Evolutionary conservation across 2,888 invertebrate genomes (phyloP).

Genomic region (Synanthedon myopaeformis): DNA sequence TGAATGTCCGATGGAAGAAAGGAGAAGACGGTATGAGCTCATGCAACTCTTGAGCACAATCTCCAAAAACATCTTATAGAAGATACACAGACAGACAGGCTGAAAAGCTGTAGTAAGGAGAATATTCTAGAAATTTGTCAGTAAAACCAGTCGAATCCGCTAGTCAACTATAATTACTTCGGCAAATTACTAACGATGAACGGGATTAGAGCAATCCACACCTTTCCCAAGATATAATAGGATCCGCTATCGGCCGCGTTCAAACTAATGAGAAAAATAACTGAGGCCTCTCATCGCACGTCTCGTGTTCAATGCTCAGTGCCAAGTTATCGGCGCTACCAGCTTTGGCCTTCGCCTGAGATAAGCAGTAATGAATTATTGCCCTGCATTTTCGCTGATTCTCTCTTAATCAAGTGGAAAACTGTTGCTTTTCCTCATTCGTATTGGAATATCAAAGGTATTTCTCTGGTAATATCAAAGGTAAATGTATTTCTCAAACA

Average conservation of each 20-base stretch:
- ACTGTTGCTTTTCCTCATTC: too few relatives aligned
- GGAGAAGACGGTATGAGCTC: too few relatives aligned
- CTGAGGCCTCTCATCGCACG: constrained; percentile 20
- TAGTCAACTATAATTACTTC: background rate
- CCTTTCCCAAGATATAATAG: background rate
- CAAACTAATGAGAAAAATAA: constrained; percentile 30
- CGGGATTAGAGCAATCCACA: constrained; percentile 3
- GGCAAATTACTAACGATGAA: background rate
- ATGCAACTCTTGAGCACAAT: too few relatives aligned
- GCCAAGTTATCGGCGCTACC: background rate
- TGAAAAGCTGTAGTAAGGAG: too few relatives aligned
- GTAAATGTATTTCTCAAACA: too few relatives aligned
- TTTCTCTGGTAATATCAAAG: too few relatives aligned
- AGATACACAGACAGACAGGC: too few relatives aligned
- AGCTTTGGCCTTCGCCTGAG: background rate
- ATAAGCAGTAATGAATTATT: background rate
- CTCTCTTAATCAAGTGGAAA: background rate
- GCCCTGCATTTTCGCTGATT: background rate
- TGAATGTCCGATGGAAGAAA: too few relatives aligned
- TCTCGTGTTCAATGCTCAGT: constrained; percentile 7
- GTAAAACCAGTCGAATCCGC: background rate
- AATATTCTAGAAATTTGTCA: too few relatives aligned
- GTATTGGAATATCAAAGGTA: too few relatives aligned
- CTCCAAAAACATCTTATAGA: too few relatives aligned
- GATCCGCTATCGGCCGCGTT: constrained; percentile 4